Evolutionary conservation across 2,113 vertebrate genomes (phyloP).

Genomic region (Nothoprocta perdicaria): DNA sequence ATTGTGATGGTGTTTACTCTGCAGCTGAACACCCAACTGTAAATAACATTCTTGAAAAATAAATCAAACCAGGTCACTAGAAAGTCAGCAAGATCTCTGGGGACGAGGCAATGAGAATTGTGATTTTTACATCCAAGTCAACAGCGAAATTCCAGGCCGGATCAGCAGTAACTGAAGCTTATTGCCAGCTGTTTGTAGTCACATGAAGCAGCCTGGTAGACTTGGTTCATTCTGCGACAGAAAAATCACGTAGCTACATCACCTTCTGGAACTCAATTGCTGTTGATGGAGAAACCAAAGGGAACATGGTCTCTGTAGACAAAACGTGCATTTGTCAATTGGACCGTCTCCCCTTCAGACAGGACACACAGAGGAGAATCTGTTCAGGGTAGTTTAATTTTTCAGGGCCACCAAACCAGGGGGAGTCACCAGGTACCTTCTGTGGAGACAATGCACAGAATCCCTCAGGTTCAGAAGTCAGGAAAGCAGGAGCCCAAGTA

Average conservation of each 20-base stretch:
- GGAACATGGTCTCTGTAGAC: background rate
- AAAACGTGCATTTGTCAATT: background rate
- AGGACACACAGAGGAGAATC: background rate
- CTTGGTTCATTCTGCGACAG: background rate
- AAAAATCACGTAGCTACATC: background rate
- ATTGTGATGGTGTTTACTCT: background rate
- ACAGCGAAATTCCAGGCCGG: background rate
- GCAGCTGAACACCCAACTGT: background rate
- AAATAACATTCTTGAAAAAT: constrained; percentile 43
- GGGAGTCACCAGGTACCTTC: background rate
- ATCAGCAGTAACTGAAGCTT: background rate
- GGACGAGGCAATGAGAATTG: background rate
- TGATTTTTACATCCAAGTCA: background rate
- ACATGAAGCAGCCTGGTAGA: background rate
- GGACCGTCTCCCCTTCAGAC: background rate
- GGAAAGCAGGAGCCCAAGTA: background rate
- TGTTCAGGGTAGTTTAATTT: background rate
- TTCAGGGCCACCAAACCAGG: background rate
- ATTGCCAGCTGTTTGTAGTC: background rate
- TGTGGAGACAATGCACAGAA: background rate
- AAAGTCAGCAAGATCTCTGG: background rate
- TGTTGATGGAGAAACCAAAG: background rate
- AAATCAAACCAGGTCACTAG: constrained; percentile 1
- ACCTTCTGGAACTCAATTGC: background rate
- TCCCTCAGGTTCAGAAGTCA: background rate